Evolutionary conservation across 2,797 vertebrate species (phyloP), one percentile per base, ranked within the genome.

Genomic region (Paguma larvata): DNA sequence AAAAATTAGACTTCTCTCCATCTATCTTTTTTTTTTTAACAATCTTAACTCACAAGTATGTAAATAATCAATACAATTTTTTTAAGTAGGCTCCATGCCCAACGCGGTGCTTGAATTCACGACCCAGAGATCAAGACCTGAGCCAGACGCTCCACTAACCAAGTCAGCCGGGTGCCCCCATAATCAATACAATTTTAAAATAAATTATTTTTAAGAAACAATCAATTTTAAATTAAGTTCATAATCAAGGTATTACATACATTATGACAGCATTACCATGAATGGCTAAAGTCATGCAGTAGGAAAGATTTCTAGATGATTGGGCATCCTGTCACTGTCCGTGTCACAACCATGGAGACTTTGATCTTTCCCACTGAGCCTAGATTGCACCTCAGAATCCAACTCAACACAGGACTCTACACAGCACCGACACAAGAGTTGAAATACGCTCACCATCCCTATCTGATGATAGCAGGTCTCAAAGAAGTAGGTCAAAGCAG

Each of bases 171-270:
- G 56, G 21, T 59, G 56, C 19, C 56, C 56, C 56, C 86, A 48
- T 46, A 63, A 87, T 56, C 25, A 93, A 59, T 68, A 82, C 70
- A 68, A 96, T 84, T 78, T 96, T 75, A 70, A 97, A 91, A 38
- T 38, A 77, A 89, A 89, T 91, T 72, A 68, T 84, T 80, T 83
- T 80, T 82, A 41, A 53, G 38, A 80, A 77, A 79, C 75, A 6
- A 85, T 77, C 38, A 15, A 67, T 48, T 46, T 46, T 82, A 70
- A 85, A 77, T 70, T 48, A 88, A 93, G 14, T 34, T 9, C 23
- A 68, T 44, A 83, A 77, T 65, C 10, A 11, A 63, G 56, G 1
- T 32, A 27, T 15, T 46, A 11, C 48, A 59, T 1, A 65, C 62
- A 85, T 59, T 46, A 34, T 51, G 4, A 48, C 0, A 0, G 1